Evolutionary conservation across 2,888 invertebrate genomes (phyloP).

Genomic region (Serrognathus titanus): DNA sequence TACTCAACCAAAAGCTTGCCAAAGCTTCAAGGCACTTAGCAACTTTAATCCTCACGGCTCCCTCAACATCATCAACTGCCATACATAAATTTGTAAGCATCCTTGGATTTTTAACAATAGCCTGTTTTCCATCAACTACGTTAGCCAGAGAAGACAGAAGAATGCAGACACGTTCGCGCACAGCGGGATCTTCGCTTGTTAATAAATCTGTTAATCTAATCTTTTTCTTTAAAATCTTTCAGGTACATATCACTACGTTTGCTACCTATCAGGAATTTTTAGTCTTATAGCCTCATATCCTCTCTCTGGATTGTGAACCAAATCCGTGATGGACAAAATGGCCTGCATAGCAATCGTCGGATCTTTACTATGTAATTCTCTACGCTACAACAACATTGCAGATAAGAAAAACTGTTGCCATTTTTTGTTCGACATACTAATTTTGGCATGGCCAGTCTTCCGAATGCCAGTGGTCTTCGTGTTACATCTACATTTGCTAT

Average conservation of each 20-base stretch:
- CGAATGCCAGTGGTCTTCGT: constrained; percentile 47
- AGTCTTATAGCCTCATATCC: constrained; percentile 46
- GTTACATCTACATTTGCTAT: constrained; percentile 46
- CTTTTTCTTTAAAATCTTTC: background rate
- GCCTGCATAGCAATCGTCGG: constrained; percentile 41
- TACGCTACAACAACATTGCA: constrained; percentile 35
- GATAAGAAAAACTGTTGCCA: too few relatives aligned
- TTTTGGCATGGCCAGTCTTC: constrained; percentile 47
- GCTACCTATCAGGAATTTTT: constrained; percentile 45
- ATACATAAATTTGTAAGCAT: constrained; percentile 40
- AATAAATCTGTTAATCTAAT: constrained; percentile 43
- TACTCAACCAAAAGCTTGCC: constrained; percentile 42
- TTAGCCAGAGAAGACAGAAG: constrained; percentile 43
- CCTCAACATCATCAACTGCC: constrained; percentile 40
- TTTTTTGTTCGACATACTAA: constrained; percentile 30
- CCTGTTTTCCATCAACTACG: constrained; percentile 43
- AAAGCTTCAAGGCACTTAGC: constrained; percentile 45
- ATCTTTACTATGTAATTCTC: constrained; percentile 45
- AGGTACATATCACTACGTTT: background rate
- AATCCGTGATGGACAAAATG: constrained; percentile 47
- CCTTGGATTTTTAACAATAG: constrained; percentile 41
- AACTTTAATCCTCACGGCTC: constrained; percentile 43
- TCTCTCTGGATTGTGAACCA: constrained; percentile 49
- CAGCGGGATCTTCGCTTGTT: constrained; percentile 35
- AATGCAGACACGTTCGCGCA: constrained; percentile 46